Evolutionary conservation across 37 sponge, comb jelly and placozoan species (phyloP), one percentile per base, ranked within the genome.

Genomic region (Hormiphora californensis): DNA sequence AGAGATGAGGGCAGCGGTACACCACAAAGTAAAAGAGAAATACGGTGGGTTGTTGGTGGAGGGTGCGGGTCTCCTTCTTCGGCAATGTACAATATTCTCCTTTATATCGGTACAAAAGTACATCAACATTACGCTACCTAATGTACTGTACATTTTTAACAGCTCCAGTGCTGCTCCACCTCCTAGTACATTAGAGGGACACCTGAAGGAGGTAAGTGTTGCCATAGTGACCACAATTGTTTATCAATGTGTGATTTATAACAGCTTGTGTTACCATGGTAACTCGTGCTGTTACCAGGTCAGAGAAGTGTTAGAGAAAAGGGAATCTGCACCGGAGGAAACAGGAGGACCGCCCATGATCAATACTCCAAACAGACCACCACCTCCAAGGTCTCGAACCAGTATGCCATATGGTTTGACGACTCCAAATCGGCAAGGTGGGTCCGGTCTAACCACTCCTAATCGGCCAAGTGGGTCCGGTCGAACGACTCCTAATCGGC

Each of bases 11-110:
- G 81, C 81, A 4, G 81, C 81, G 21, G 81, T 73, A 41, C 81
- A 73, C 46, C 40, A 36, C 4, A 73, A 33, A 73, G 81, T 73
- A 19, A 73, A 43, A 46, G 81, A 73, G 21, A 73, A 73, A 40
- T 73, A 73, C 23, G 81, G 81, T 27, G 43, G 46, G n/a, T 36
- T 73, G 1, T 19, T 73, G 5, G 81, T 43, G 46, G 46, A 43
- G 17, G 81, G 81, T 73, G 32, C 46, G 2, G 81, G 81, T 43
- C 35, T 73, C 4, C 23, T 73, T n/a, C 44, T 73, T 1, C 7
- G 81, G 38, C 81, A 73, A 17, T 73, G 81, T 73, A 73, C 81
- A n/a, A n/a, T 73, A 8, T 73, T 73, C 46, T 73, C 81, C 25
- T 73, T 73, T 36, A 73, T 73, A 4, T 40, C 81, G n/a, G 35